Evolutionary conservation across 2,888 invertebrate genomes (phyloP).

Genomic region (Patella pellucida): DNA sequence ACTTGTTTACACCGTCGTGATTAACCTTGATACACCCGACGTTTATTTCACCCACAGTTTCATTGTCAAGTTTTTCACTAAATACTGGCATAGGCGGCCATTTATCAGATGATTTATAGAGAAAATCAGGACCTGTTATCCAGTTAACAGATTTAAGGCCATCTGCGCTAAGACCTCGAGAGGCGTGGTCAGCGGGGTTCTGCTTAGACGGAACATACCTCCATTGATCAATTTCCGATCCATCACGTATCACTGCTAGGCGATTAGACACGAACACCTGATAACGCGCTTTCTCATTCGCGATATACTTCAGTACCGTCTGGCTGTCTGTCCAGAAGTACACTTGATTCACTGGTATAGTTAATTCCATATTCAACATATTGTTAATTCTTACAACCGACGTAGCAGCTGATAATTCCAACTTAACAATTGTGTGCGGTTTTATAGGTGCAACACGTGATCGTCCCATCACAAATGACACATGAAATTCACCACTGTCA

Average conservation of each 20-base stretch:
- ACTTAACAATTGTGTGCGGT: slow-evolving; percentile 32
- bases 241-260: slow-evolving; percentile 42
- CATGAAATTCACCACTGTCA: slow-evolving; percentile 9
- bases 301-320: slow-evolving; percentile 43
- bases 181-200: slow-evolving; percentile 48
- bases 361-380: slow-evolving; percentile 30
- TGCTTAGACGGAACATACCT: slow-evolving; percentile 32
- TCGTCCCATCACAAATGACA: slow-evolving; percentile 25
- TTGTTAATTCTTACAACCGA: slow-evolving; percentile 36
- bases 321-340: slow-evolving; percentile 42
- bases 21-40: background rate
- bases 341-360: slow-evolving; percentile 15
- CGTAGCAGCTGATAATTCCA: slow-evolving; percentile 39
- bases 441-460: slow-evolving; percentile 34
- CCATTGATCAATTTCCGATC: slow-evolving; percentile 38
- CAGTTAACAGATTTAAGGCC: slow-evolving; percentile 22
- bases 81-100: background rate
- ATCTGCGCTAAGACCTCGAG: slow-evolving; percentile 29
- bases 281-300: slow-evolving; percentile 40
- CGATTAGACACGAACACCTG: slow-evolving; percentile 48
- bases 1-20: background rate
- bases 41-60: slow-evolving; percentile 1
- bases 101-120: background rate
- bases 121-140: slow-evolving; percentile 28
- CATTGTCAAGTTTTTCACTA: slow-evolving; percentile 1